phyloP scores from a whole-genome alignment of 2,888 invertebrate species.

The Ochropleura plecta region DNA sequence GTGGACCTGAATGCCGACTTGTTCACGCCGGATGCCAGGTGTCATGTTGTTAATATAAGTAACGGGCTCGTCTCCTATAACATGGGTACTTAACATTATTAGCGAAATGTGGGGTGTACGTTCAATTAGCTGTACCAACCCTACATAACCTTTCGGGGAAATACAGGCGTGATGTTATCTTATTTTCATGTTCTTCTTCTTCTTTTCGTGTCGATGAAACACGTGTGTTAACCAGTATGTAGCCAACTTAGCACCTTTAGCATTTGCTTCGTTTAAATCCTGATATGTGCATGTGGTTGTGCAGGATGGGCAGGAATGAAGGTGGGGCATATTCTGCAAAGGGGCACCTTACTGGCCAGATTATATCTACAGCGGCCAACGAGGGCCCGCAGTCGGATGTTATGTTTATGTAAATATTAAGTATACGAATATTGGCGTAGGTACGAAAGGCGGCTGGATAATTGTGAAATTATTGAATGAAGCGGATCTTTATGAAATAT shows the following conservation, averaged over 20 bases:
- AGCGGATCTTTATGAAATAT: neutral
- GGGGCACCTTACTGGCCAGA: too few species aligned
- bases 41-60: neutral
- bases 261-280: too few species aligned
- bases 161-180: neutral
- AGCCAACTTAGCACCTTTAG: too few species aligned
- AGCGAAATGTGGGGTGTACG: neutral
- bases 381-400: too few species aligned
- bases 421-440: neutral
- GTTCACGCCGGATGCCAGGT: slow-evolving; percentile 55
- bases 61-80: neutral
- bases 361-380: too few species aligned
- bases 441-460: neutral
- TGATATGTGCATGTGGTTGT: too few species aligned
- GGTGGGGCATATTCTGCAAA: too few species aligned
- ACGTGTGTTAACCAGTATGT: too few species aligned
- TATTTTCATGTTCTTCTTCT: too few species aligned
- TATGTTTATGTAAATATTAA: neutral
- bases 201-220: too few species aligned
- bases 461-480: neutral
- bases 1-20: slow-evolving; percentile 63
- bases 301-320: too few species aligned
- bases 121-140: neutral
- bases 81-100: neutral
- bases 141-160: neutral